Percentiles rank a stretch among this genome's conserved stretches.
Conservation (phyloP, 2,113 vertebrate genomes). For the Callaeas wilsoni region DNA sequence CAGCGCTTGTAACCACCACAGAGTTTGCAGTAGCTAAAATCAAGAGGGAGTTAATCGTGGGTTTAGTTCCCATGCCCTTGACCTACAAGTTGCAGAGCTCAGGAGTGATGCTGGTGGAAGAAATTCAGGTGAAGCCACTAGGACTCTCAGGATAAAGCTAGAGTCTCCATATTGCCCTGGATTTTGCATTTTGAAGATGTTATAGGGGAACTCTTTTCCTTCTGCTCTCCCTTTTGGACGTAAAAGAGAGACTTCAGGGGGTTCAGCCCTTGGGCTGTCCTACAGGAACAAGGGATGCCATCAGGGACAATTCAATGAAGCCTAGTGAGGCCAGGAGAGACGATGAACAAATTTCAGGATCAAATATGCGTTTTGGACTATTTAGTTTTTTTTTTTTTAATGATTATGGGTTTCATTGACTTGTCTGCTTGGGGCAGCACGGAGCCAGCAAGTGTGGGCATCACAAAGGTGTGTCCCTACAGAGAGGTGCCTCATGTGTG, state of each 20-base stretch:
- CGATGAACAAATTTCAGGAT: background rate
- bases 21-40: background rate
- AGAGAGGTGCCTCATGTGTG: accelerated
- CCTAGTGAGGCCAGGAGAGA: background rate
- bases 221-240: background rate
- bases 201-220: accelerated
- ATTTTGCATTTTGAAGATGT: background rate
- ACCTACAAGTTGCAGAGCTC: background rate
- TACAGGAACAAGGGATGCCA: background rate
- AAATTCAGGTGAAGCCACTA: background rate
- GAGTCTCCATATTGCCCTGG: background rate
- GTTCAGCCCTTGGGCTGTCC: background rate
- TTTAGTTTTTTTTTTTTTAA: background rate
- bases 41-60: background rate
- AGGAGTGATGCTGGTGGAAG: accelerated
- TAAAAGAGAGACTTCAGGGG: background rate
- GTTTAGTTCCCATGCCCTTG: slow-evolving; percentile 16
- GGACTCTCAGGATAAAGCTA: background rate
- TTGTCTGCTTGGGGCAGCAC: background rate
- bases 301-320: background rate
- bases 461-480: background rate
- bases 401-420: background rate
- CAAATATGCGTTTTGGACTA: background rate
- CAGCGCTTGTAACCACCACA: background rate
- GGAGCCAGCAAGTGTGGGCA: background rate